Base-by-base conservation (phyloP, 2,113 vertebrate genomes). In the Ceyx melanurus region DNA sequence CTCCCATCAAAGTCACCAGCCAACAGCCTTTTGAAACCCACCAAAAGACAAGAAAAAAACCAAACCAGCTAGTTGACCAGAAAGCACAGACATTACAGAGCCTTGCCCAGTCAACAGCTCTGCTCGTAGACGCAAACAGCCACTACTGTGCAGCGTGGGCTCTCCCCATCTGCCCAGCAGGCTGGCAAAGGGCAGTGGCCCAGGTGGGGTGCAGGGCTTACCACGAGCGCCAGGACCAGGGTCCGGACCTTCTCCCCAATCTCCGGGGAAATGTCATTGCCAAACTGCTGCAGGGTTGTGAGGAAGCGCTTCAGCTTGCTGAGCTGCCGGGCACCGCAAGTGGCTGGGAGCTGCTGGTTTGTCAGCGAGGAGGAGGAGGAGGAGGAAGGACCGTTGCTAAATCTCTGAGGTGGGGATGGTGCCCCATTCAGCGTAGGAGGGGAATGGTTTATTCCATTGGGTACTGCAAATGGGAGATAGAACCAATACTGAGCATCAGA, bases 261-360 rank as follows among this genome's bases (percentile, higher is more conserved):
- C 97, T 99, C 99, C 0, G 99, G 99, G 0, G 99, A 99, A 90
- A 99, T 99, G 97, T 99, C 99, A 11, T 99, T 99, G 97, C 99
- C 99, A 35, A 99, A 99, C 97, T 99, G 99, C 93, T 99, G 99
- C 92, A 99, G 97, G 58, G 99, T 99, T 35, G 99, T 99, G 85
- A 99, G 98, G 97, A 99, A 99, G 9, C 99, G 99, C 75, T 99
- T 99, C 87, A 99, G 98, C 96, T 99, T 99, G 98, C 99, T 99
- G 91, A 99, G 99, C 95, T 99, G 99, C 75, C 99, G 98, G 37
- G 99, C 99, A 5, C 99, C 99, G 18, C 99, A 99, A 8, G 99
- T 99, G 92, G 99, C 99, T 2, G 99, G 99, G 87, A 99, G 98
- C 96, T 99, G 99, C 95, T 99, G 99, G 97, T 99, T 99, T 15